Evolutionary conservation across 1,140 invertebrate species (phyloP).

Genomic region (Condylostylus longicornis): DNA sequence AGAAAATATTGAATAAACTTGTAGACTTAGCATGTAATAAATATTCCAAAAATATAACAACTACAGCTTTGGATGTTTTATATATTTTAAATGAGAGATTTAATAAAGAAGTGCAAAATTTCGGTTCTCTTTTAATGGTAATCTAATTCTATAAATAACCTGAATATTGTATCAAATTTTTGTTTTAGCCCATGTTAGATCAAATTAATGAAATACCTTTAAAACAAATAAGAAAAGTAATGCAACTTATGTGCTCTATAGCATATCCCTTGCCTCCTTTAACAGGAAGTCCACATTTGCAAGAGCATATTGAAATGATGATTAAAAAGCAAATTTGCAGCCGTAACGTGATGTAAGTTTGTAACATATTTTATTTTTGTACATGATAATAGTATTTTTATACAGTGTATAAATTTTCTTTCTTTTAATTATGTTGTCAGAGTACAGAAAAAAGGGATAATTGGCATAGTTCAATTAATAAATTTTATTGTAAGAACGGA

Average conservation of each 20-base stretch:
- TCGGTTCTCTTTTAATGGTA: slow-evolving; percentile 23
- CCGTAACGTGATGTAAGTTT: slow-evolving; percentile 31
- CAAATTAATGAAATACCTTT: slow-evolving; percentile 40
- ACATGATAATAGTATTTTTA: too few species aligned
- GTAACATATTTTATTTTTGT: background rate
- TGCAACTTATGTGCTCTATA: slow-evolving; percentile 38
- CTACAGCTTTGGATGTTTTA: slow-evolving; percentile 19
- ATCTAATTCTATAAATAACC: background rate
- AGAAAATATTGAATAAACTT: slow-evolving; percentile 21
- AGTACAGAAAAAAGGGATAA: slow-evolving; percentile 34
- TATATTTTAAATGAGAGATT: slow-evolving; percentile 21
- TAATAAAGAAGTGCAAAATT: slow-evolving; percentile 23
- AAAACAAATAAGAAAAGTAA: slow-evolving; percentile 37
- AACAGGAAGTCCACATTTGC: slow-evolving; percentile 33
- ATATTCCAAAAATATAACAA: slow-evolving; percentile 19
- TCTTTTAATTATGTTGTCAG: slow-evolving; percentile 8
- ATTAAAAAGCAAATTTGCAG: slow-evolving; percentile 45
- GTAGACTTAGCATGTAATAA: slow-evolving; percentile 27
- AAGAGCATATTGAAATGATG: slow-evolving; percentile 44
- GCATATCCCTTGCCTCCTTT: slow-evolving; percentile 35
- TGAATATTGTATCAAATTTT: slow-evolving; percentile 19
- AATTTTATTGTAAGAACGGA: slow-evolving; percentile 26
- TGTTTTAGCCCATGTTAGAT: slow-evolving; percentile 38
- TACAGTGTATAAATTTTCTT: too few species aligned
- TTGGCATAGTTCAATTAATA: slow-evolving; percentile 33